Evolutionary conservation across 2,113 vertebrate genomes (phyloP).

Genomic region (Pachyramphus minor): DNA sequence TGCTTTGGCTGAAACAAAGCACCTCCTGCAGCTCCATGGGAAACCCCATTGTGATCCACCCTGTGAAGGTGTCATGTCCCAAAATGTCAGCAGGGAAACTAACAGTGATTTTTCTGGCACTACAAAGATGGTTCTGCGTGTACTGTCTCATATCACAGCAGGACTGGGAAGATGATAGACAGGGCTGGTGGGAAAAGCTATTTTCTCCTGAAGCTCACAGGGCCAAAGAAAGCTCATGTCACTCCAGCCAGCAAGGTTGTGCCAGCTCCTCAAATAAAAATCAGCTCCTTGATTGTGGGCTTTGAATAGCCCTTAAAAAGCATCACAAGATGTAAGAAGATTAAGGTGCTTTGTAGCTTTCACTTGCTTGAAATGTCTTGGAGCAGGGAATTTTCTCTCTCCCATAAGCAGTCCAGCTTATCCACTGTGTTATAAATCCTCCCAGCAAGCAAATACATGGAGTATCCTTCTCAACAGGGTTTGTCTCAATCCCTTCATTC

Average conservation of each 20-base stretch:
- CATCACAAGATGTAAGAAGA: background rate
- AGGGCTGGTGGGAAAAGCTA: constrained; percentile 1
- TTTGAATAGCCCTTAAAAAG: background rate
- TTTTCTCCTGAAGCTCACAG: background rate
- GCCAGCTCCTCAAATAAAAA: background rate
- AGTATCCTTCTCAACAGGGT: background rate
- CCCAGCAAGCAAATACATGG: background rate
- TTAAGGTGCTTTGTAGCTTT: background rate
- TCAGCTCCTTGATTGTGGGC: background rate
- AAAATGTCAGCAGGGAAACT: background rate
- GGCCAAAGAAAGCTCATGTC: background rate
- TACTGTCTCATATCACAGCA: background rate
- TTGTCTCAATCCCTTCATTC: background rate
- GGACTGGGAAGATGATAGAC: background rate
- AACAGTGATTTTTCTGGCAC: background rate
- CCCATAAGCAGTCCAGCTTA: background rate
- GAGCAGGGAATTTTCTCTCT: background rate
- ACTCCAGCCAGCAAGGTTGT: background rate
- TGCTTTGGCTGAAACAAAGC: background rate
- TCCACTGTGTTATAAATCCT: background rate
- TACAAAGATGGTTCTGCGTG: background rate
- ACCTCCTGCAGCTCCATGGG: background rate
- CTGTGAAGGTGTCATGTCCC: background rate
- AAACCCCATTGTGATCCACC: accelerated
- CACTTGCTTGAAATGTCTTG: background rate